Base-by-base conservation (phyloP, 2,113 vertebrate genomes). In the Psittacara wagleri region DNA sequence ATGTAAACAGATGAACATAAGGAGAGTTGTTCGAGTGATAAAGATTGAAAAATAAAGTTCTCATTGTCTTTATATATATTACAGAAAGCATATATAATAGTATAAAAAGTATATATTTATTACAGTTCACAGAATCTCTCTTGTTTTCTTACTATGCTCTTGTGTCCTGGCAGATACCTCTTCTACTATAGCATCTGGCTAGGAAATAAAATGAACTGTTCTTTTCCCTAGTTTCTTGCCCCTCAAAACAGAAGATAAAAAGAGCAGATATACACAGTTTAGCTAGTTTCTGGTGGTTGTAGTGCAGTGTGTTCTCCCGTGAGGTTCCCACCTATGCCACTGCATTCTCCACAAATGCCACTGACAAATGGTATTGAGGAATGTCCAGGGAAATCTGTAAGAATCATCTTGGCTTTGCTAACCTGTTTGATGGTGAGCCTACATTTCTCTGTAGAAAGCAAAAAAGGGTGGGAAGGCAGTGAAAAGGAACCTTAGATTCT, bases 261-360 rank as follows among this genome's bases (percentile, higher is more conserved):
- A 11, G 19, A 92, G 31, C 48, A 75, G 37, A 63, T 22, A 11
- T 7, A 51, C 55, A 17, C 3, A 37, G 49, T 18, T 87, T 22
- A 67, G 12, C 20, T 44, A 4, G 19, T 4, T 84, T 27, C 22
- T 88, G 49, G 10, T 2, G 3, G 28, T 41, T 4, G 14, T 44
- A 23, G n/a, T 16, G 31, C 10, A 23, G 57, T 1, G 1, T 66
- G 43, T 27, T 84, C 5, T 1, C 14, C 23, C 5, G 0, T 63
- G 28, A 62, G 59, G 19, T 24, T 89, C n/a, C 37, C 27, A 19
- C 13, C 19, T 3, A 2, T 55, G 37, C 27, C 5, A 4, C 4
- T 84, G 31, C 2, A 0, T 73, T 73, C 19, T 64, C 33, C 48
- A 39, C 23, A 69, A 73, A 77, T 14, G 9, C 23, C 27, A 16